Conservation (phyloP, 2,113 vertebrate genomes). For the Hyaena hyaena region DNA sequence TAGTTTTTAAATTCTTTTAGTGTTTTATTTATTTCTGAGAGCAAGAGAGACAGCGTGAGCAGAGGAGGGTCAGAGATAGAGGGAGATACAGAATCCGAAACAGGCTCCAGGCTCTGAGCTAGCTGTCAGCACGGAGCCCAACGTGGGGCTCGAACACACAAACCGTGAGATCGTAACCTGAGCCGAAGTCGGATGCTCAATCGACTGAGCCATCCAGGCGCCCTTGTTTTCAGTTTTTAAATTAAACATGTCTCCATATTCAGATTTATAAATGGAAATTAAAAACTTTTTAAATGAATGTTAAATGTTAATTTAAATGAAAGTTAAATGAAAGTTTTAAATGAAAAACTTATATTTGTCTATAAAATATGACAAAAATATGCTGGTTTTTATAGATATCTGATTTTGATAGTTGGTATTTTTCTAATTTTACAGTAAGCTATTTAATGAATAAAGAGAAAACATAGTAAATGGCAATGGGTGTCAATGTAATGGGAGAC, state of each 20-base stretch:
- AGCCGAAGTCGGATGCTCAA: no score
- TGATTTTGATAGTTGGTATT: background rate
- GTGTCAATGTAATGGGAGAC: background rate
- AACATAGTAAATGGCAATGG: background rate
- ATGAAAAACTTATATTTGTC: background rate
- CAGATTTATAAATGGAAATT: background rate
- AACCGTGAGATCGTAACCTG: no score
- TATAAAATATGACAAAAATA: background rate
- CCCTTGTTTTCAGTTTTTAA: slow-evolving; percentile 6
- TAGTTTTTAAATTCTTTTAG: slow-evolving; percentile 7
- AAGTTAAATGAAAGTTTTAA: background rate
- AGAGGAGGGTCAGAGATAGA: no score
- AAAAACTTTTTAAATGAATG: background rate
- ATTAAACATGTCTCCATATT: background rate
- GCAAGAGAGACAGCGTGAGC: no score
- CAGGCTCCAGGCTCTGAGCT: no score
- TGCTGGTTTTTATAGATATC: slow-evolving; percentile 8
- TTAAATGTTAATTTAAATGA: no score
- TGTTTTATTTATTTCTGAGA: no score
- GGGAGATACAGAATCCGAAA: no score
- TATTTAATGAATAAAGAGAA: background rate
- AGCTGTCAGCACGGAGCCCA: no score
- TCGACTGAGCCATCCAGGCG: no score
- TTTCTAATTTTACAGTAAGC: background rate
- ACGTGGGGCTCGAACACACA: no score